Evolutionary conservation across 2,888 invertebrate species (phyloP).

Genomic region (Parnassius smintheus): DNA sequence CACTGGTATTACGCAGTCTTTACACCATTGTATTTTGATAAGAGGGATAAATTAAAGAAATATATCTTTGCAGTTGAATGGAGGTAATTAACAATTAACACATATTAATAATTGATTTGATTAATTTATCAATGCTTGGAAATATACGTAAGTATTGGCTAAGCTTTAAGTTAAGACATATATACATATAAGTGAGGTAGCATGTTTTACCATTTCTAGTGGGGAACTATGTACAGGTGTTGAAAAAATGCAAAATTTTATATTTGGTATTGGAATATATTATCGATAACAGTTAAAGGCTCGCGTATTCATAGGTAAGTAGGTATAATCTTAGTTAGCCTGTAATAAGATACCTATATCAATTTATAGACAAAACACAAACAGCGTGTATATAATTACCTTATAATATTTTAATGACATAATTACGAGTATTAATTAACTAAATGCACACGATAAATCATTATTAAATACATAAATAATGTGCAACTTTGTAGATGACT

Average conservation of each 20-base stretch:
- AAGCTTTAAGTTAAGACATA: constrained; percentile 70
- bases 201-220: constrained; percentile 77
- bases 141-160: constrained; percentile 55
- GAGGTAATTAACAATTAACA: constrained; percentile 28
- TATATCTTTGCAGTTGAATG: constrained; percentile 26
- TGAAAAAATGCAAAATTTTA: constrained; percentile 59
- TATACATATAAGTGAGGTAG: constrained; percentile 72
- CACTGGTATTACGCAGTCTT: constrained; percentile 76
- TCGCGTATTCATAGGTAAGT: constrained; percentile 33
- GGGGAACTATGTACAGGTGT: constrained; percentile 76
- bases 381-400: constrained; percentile 55
- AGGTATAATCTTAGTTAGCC: constrained; percentile 44
- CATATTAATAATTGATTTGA: constrained; percentile 11
- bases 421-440: constrained; percentile 72
- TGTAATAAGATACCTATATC: constrained; percentile 45
- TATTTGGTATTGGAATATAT: constrained; percentile 64
- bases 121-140: constrained; percentile 33
- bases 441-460: constrained; percentile 65
- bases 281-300: constrained; percentile 45
- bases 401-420: constrained; percentile 55
- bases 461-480: constrained; percentile 61
- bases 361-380: constrained; percentile 56
- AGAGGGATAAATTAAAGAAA: constrained; percentile 11
- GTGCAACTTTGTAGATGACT: constrained; percentile 79
- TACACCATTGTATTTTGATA: constrained; percentile 40